Conservation (phyloP, 2,113 vertebrate genomes). For the Pandion haliaetus region DNA sequence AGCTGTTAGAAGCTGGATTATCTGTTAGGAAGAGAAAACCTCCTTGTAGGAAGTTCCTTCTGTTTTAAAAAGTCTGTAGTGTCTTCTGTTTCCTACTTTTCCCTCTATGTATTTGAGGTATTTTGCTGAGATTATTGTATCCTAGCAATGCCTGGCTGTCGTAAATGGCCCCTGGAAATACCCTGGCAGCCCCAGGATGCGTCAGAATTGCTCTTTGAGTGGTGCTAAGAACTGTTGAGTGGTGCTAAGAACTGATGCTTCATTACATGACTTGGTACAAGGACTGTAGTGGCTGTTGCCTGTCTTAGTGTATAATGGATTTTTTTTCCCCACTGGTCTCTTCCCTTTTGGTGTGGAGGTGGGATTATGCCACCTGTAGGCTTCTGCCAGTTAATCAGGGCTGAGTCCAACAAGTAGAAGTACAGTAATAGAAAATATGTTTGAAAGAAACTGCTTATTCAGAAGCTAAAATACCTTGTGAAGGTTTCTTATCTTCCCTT, state of each 20-base stretch:
- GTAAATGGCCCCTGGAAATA: not conserved
- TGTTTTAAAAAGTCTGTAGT: not conserved
- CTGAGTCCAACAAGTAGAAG: not conserved
- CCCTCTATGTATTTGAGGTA: not conserved
- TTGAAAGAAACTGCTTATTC: not conserved
- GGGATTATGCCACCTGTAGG: not conserved
- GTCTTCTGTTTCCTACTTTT: not conserved
- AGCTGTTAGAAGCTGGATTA: not conserved
- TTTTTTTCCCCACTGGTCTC: not conserved
- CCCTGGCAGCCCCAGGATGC: not conserved
- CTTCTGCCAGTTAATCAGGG: not conserved
- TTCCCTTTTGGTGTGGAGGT: not conserved
- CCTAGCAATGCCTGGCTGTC: not conserved
- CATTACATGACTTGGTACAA: not conserved
- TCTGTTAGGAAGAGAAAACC: not conserved
- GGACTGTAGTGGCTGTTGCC: not conserved
- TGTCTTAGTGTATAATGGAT: not conserved
- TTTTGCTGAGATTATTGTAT: not conserved
- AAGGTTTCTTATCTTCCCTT: not conserved
- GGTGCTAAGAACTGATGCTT: not conserved
- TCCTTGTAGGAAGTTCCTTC: not conserved
- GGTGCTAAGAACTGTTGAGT: not conserved
- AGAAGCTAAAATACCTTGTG: not conserved
- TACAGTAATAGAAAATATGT: not conserved
- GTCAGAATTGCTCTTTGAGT: not conserved